Percentiles rank a stretch among this genome's conserved stretches.
phyloP scores from a whole-genome alignment of 2,113 vertebrate genomes.

The Burhinus oedicnemus region DNA sequence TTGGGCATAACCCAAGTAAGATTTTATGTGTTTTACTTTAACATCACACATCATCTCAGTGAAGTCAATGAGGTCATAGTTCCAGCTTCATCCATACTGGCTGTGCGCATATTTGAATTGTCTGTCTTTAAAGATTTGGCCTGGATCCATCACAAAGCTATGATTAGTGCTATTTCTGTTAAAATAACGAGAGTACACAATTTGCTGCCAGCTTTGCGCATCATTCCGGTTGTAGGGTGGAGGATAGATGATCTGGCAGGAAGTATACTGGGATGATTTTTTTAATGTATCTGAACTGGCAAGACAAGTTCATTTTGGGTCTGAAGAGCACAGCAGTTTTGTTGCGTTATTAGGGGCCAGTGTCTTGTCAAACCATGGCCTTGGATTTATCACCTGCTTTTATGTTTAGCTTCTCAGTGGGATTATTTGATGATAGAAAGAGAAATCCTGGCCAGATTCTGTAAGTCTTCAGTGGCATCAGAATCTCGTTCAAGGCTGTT shows the following conservation, averaged over 20 bases:
- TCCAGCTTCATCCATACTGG: not conserved
- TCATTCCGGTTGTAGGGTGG: not conserved
- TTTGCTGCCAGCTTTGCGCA: not conserved
- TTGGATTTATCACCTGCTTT: not conserved
- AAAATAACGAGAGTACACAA: not conserved
- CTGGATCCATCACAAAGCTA: not conserved
- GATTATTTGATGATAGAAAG: not conserved
- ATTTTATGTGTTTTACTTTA: not conserved
- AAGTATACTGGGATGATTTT: not conserved
- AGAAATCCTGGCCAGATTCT: not conserved
- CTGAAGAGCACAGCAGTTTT: not conserved
- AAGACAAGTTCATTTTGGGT: not conserved
- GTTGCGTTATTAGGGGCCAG: not conserved
- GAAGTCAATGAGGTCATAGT: not conserved
- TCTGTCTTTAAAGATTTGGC: not conserved
- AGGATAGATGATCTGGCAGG: not conserved
- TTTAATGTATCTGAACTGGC: not conserved
- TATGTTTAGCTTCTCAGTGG: not conserved
- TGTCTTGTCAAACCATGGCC: not conserved
- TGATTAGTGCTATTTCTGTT: not conserved
- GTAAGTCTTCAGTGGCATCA: not conserved
- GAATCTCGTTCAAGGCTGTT: constrained; percentile 14
- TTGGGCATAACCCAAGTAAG: not conserved
- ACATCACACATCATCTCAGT: not conserved
- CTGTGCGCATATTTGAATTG: not conserved